Conservation (phyloP, 2,113 vertebrate genomes). For the Aegotheles bennettii region DNA sequence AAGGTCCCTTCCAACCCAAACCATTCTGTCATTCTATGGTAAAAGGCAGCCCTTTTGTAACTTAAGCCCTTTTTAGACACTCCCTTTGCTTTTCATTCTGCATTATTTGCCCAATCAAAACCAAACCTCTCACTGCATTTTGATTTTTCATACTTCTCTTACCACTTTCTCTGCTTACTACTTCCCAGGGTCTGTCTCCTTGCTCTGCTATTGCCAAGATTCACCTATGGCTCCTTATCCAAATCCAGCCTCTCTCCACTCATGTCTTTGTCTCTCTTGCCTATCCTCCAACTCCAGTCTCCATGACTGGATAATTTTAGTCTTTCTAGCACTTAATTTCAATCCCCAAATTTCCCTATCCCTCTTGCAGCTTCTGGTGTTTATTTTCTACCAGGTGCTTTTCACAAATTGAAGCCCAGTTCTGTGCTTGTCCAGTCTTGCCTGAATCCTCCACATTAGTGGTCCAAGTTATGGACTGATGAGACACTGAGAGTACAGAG, state of each 20-base stretch:
- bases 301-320: not conserved
- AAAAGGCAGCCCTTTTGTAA: not conserved
- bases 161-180: not conserved
- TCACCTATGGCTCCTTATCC: not conserved
- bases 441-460: not conserved
- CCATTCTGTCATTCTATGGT: too few species aligned
- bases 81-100: not conserved
- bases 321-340: not conserved
- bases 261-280: not conserved
- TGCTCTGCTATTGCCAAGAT: not conserved
- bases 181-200: not conserved
- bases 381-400: not conserved
- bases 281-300: not conserved
- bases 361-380: not conserved
- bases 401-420: not conserved
- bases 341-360: not conserved
- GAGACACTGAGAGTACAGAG: not conserved
- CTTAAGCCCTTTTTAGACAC: not conserved
- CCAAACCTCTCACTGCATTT: not conserved
- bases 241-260: not conserved
- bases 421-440: not conserved
- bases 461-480: not conserved
- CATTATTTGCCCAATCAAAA: not conserved
- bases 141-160: not conserved
- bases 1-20: too few species aligned